A percentile compares a stretch with the other conserved stretches of the same genome.
These are phyloP conservation scores for Metopolophium dirhodum DNA, from an alignment of 1,140 invertebrate genomes.

Conservation along the genomic window DNA sequence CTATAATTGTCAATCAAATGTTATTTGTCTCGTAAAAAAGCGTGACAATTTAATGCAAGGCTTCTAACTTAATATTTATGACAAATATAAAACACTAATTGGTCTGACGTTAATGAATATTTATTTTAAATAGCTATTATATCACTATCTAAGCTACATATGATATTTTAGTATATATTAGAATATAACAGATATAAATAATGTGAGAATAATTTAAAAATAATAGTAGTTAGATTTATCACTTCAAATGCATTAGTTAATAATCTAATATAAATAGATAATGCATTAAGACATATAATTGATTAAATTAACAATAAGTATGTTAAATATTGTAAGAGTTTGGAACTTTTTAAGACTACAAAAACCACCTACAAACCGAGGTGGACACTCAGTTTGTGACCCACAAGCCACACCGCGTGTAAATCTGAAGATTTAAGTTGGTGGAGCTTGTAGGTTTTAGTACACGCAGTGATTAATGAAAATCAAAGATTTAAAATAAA, in stretches of 20 bases:
- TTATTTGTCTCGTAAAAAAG: too few relatives aligned
- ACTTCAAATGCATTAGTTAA: neutral
- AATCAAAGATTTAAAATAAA: too few relatives aligned
- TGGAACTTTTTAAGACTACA: too few relatives aligned
- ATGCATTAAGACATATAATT: neutral
- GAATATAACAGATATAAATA: neutral
- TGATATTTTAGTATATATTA: slow-evolving; percentile 15
- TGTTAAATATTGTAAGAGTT: neutral
- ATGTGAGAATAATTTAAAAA: neutral
- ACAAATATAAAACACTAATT: neutral
- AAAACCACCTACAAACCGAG: too few relatives aligned
- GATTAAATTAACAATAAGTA: neutral
- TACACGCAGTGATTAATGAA: too few relatives aligned
- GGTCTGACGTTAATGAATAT: neutral
- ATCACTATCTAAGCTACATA: neutral
- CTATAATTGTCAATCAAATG: too few relatives aligned
- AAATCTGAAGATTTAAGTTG: too few relatives aligned
- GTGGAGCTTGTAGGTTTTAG: too few relatives aligned
- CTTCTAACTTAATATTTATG: neutral
- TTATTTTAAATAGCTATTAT: neutral
- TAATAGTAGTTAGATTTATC: neutral
- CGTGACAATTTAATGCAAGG: too few relatives aligned
- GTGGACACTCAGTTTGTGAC: too few relatives aligned
- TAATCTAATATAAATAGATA: neutral
- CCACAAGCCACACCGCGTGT: too few relatives aligned